Evolutionary conservation across 2,113 vertebrate species (phyloP).

Genomic region (Scytalopus superciliaris): DNA sequence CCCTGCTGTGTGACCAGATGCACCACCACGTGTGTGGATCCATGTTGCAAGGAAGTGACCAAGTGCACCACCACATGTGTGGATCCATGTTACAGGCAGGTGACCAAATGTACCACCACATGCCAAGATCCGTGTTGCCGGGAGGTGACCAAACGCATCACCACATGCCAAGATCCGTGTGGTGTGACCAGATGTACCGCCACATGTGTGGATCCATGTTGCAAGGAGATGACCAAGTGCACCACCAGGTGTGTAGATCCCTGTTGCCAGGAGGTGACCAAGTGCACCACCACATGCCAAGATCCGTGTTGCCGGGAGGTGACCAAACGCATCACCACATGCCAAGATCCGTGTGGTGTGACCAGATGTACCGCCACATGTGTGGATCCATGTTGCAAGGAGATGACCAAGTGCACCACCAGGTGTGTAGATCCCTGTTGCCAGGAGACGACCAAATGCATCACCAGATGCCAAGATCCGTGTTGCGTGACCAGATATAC

Average conservation of each 20-base stretch:
- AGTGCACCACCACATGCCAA: neutral
- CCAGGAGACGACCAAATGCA: neutral
- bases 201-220: fast-evolving
- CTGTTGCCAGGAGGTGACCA: neutral
- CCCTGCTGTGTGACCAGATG: neutral
- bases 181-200: neutral
- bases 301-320: neutral
- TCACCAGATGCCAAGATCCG: neutral
- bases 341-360: neutral
- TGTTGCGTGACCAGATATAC: neutral
- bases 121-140: fast-evolving
- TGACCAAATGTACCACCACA: neutral
- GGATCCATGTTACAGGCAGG: fast-evolving
- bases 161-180: fast-evolving
- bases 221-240: neutral
- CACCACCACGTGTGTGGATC: fast-evolving
- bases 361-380: fast-evolving
- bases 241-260: neutral
- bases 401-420: fast-evolving
- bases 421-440: fast-evolving
- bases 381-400: fast-evolving
- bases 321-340: neutral
- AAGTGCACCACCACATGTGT: fast-evolving
- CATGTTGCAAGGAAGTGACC: fast-evolving
- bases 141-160: neutral